Base-by-base conservation (phyloP, 2,113 vertebrate genomes). In the Protomyctophum bolini region DNA sequence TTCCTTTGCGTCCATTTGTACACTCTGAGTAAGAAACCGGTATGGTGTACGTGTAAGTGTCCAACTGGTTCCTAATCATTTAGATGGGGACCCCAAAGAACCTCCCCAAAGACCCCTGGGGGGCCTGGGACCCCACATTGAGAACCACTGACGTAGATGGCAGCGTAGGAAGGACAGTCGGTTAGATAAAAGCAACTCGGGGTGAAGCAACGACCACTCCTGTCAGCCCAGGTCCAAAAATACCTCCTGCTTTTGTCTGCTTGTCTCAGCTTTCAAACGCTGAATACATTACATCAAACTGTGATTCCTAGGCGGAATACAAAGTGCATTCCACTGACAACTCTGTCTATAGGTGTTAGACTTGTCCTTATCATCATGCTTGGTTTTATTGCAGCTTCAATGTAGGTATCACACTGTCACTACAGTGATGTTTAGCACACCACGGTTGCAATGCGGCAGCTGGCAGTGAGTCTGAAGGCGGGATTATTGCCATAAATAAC, bases 261-360 rank as follows among this genome's bases (percentile, higher is more conserved):
- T n/a, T 66, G 58, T 77, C 59, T 67, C 68, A 83, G 60, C 65
- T 81, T 67, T 81, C 51, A 72, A 73, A 75, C 63, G 58, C 64
- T 76, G 71, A 68, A 82, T 80, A 73, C 28, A 69, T 82, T 68
- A 72, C 3, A 58, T 3, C 12, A 55, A 12, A 28, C 49, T 56
- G 29, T 56, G 14, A 66, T 56, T 68, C 14, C 6, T 8, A 46
- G 10, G 0, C 6, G 28, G 12, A 8, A 70, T 51, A 68, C 58
- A 61, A 68, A 49, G 6, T 58, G 29, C 21, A 33, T 10, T 9
- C 8, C 21, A 10, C 57, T 29, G 57, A 58, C 51, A 54, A n/a
- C 51, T 54, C 10, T n/a, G 10, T 54, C 33, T 41, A 2, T 41
- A 41, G 33, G 33, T 41, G 33, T 41, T 41, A 41, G 33, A 6